A percentile compares a stretch with the other conserved stretches of the same genome.
Evolutionary conservation across 2,888 invertebrate genomes (phyloP).

Genomic region (Tolmerus cingulatus): DNA sequence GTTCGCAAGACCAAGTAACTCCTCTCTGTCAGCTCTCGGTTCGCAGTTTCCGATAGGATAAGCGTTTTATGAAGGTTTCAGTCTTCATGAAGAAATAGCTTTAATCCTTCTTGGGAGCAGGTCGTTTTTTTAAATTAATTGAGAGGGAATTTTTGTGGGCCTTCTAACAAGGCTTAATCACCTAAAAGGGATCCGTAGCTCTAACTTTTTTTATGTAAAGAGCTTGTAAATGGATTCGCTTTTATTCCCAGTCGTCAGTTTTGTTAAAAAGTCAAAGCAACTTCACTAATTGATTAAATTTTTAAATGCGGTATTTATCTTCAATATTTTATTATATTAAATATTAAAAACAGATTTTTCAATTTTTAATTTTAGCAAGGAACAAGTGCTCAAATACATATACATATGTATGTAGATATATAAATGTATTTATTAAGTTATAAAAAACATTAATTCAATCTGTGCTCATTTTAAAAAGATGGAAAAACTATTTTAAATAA

Average conservation of each 20-base stretch:
- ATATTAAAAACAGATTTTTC: not conserved
- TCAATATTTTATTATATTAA: not conserved
- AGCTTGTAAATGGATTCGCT: not conserved
- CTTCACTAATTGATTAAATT: not conserved
- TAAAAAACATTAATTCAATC: no score
- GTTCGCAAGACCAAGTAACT: not conserved
- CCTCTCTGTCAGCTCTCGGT: not conserved
- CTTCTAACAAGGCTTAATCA: not conserved
- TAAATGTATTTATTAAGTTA: no score
- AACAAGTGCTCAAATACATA: no score
- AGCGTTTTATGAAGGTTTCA: not conserved
- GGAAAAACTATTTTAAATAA: no score
- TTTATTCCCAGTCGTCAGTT: not conserved
- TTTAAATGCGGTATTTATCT: not conserved
- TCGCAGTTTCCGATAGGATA: not conserved
- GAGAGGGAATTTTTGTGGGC: not conserved
- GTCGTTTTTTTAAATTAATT: not conserved
- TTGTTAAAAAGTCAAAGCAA: not conserved
- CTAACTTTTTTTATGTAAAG: not conserved
- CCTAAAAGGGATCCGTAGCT: not conserved
- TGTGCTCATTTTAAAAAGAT: no score
- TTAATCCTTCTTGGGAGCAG: not conserved
- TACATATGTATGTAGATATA: no score
- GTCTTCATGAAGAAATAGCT: not conserved
- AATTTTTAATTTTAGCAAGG: not conserved